Conservation (phyloP, 1,140 invertebrate species). For the Hylaeus anthracinus region DNA sequence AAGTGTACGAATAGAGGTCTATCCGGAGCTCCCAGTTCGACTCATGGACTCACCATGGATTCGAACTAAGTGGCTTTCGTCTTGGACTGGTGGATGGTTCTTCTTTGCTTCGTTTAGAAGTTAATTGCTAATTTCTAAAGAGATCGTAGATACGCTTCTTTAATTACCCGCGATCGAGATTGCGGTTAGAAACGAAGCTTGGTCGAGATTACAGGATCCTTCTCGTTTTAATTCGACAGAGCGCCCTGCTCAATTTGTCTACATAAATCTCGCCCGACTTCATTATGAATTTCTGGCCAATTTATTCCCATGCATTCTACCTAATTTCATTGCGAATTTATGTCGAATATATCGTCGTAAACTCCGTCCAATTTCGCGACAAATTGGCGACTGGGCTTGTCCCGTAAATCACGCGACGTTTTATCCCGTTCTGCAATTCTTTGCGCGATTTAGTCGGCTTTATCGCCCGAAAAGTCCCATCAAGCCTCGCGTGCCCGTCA, state of each 20-base stretch:
- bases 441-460: neutral
- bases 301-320: neutral
- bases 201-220: neutral
- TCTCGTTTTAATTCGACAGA: neutral
- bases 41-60: too few relatives aligned
- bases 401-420: neutral
- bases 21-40: too few relatives aligned
- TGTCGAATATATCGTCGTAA: conserved; percentile 5
- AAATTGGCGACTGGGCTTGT: neutral
- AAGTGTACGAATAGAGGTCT: too few relatives aligned
- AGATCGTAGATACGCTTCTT: too few relatives aligned
- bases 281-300: conserved; percentile 4
- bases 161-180: neutral
- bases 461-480: neutral
- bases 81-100: too few relatives aligned
- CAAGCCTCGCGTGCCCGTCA: neutral
- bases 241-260: neutral
- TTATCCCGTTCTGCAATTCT: neutral
- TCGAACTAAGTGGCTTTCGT: too few relatives aligned
- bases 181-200: neutral
- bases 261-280: neutral
- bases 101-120: too few relatives aligned
- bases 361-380: neutral
- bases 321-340: conserved; percentile 16
- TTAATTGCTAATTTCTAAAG: too few relatives aligned